Evolutionary conservation across 2,797 vertebrate genomes (phyloP).

Genomic region (Echiichthys vipera): DNA sequence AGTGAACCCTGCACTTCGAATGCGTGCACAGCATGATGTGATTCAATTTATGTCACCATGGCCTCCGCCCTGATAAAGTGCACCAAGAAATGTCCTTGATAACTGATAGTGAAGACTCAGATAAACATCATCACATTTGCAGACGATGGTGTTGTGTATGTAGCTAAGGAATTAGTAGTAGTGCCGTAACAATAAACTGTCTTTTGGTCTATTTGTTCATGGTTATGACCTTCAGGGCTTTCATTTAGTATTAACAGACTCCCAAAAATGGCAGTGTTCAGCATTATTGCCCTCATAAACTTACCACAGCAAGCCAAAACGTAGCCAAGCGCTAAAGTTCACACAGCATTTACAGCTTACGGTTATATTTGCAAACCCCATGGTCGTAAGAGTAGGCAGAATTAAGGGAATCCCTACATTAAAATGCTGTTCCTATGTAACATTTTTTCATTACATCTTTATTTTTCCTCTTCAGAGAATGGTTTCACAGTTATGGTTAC

Average conservation of each 20-base stretch:
- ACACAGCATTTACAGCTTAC: neutral
- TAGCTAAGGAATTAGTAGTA: no score
- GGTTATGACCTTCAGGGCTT: neutral
- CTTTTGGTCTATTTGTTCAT: neutral
- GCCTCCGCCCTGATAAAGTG: neutral
- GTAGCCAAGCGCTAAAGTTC: neutral
- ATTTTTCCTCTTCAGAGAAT: slow-evolving; percentile 56
- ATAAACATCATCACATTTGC: neutral
- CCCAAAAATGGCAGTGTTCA: neutral
- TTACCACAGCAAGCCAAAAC: neutral
- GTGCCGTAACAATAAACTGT: neutral
- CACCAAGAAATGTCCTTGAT: neutral
- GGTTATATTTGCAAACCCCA: neutral
- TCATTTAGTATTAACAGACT: neutral
- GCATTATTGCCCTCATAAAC: neutral
- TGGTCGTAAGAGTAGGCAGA: neutral
- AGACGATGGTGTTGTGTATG: neutral
- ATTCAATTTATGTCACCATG: neutral
- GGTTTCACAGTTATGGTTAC: slow-evolving; percentile 83
- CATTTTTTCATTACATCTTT: neutral
- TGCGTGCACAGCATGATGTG: neutral
- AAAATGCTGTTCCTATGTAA: neutral
- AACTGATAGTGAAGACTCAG: neutral
- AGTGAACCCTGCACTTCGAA: slow-evolving; percentile 34
- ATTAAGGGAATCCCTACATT: neutral